A percentile compares a stretch with the other conserved stretches of the same genome.
phyloP scores from a whole-genome alignment of 2,113 vertebrate genomes.

The Polypterus senegalus region DNA sequence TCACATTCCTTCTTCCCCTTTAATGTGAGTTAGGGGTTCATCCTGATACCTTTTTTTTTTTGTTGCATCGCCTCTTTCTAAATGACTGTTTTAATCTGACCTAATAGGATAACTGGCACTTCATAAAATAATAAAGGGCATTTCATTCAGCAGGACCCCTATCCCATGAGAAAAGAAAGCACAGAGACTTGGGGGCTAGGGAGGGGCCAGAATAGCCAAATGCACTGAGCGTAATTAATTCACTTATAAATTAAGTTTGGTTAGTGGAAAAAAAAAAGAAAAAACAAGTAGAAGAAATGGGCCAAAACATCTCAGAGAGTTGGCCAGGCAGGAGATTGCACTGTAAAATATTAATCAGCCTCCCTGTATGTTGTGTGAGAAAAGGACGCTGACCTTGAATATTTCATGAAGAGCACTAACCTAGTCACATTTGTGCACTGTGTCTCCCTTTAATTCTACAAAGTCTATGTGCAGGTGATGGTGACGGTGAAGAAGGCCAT shows the following conservation, averaged over 20 bases:
- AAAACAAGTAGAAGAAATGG: constrained; percentile 25
- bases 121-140: constrained; percentile 64
- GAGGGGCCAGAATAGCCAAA: constrained; percentile 31
- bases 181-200: constrained; percentile 10
- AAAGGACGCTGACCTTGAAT: constrained; percentile 60
- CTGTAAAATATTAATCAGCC: constrained; percentile 62
- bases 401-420: constrained; percentile 53
- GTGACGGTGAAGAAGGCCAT: too few relatives aligned
- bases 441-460: constrained; percentile 48
- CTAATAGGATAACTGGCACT: constrained; percentile 71
- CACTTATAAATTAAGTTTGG: constrained; percentile 38
- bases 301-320: constrained; percentile 62
- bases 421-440: constrained; percentile 45
- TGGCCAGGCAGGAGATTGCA: constrained; percentile 72
- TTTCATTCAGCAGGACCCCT: constrained; percentile 49
- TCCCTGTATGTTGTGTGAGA: constrained; percentile 35
- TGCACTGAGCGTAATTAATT: constrained; percentile 56
- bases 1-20: too few relatives aligned
- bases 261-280: constrained; percentile 28
- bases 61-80: too few relatives aligned
- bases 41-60: too few relatives aligned
- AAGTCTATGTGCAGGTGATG: too few relatives aligned
- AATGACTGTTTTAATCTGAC: constrained; percentile 53
- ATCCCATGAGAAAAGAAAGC: constrained; percentile 29
- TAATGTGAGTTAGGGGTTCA: too few relatives aligned